Percentiles rank a stretch among this genome's conserved stretches.
phyloP scores from a whole-genome alignment of 2,888 invertebrate species.

The Eueremaeus valkanovi region DNA sequence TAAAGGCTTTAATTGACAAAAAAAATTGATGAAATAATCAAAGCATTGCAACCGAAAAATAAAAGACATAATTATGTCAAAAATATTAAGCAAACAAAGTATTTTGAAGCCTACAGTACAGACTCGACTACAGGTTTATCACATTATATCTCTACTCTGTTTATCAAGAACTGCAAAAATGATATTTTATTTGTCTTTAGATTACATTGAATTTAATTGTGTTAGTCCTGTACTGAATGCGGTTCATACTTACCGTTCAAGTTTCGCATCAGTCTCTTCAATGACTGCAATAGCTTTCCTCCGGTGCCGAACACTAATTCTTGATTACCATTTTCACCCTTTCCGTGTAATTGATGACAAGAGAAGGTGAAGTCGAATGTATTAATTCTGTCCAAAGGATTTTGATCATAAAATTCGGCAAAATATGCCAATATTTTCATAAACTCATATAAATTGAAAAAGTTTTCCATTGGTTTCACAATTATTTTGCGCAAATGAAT shows the following conservation, averaged over 20 bases:
- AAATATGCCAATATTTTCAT: slow-evolving; percentile 75
- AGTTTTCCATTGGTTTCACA: slow-evolving; percentile 69
- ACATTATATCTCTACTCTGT: too few species aligned
- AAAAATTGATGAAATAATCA: too few species aligned
- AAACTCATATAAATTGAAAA: slow-evolving; percentile 76
- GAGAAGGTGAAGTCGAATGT: slow-evolving; percentile 65
- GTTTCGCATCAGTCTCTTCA: slow-evolving; percentile 62
- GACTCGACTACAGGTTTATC: too few species aligned
- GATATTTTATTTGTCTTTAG: not conserved
- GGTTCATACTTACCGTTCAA: slow-evolving; percentile 52
- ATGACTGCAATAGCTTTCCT: slow-evolving; percentile 55
- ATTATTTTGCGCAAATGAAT: slow-evolving; percentile 63
- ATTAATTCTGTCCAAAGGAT: slow-evolving; percentile 38
- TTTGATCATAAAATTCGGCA: slow-evolving; percentile 58
- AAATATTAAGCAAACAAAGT: too few species aligned
- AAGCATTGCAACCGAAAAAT: too few species aligned
- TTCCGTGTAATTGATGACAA: slow-evolving; percentile 58
- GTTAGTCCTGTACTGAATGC: not conserved
- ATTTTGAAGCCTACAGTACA: too few species aligned
- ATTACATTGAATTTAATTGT: not conserved
- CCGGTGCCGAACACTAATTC: slow-evolving; percentile 72
- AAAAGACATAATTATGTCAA: too few species aligned
- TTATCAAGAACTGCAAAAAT: too few species aligned
- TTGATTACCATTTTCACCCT: slow-evolving; percentile 44
- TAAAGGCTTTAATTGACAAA: too few species aligned